Conservation (phyloP, 2,113 vertebrate genomes). For the rabbit (Oryctolagus cuniculus) region mOryCun1.1 NC_091433.1:17843501-17844000, state of each 20-base stretch:
- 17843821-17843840: slow-evolving; percentile 83
- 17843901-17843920: slow-evolving; percentile 62
- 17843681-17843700: not conserved
- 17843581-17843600: slow-evolving; percentile 78
- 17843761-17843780: slow-evolving; percentile 71
- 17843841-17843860: slow-evolving; percentile 80
- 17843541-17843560: slow-evolving; percentile 77
- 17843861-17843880: slow-evolving; percentile 75
- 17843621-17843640: slow-evolving; percentile 77
- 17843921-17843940: slow-evolving; percentile 78
- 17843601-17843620: slow-evolving; percentile 80
- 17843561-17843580: slow-evolving; percentile 69
- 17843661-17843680: slow-evolving; percentile 16
- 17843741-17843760: slow-evolving; percentile 62
- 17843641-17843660: slow-evolving; percentile 62
- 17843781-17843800: slow-evolving; percentile 70
- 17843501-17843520: slow-evolving; percentile 77
- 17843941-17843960: slow-evolving; percentile 80
- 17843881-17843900: slow-evolving; percentile 74
- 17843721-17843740: not conserved
- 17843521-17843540: slow-evolving; percentile 73
- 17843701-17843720: not conserved
- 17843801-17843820: slow-evolving; percentile 81
- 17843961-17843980: slow-evolving; percentile 86
- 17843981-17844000: slow-evolving; percentile 85